phyloP scores from a whole-genome alignment of 2,888 invertebrate genomes.

The Lithophane socia region DNA sequence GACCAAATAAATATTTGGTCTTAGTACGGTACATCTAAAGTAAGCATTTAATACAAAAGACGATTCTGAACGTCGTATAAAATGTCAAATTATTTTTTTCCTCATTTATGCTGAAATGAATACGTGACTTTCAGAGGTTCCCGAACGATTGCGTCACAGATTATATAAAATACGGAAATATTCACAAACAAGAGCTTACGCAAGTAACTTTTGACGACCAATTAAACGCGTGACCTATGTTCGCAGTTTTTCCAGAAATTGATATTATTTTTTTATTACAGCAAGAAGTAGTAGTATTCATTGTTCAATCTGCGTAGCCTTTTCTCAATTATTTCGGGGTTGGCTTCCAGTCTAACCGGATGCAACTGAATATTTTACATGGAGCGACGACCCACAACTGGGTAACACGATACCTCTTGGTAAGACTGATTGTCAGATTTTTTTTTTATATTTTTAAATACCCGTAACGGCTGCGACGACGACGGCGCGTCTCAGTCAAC shows the following conservation, averaged over 20 bases:
- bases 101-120: slow-evolving; percentile 32
- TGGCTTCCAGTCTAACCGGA: no score
- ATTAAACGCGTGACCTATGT: slow-evolving; percentile 17
- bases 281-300: no score
- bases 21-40: background rate
- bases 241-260: background rate
- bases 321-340: no score
- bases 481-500: no score
- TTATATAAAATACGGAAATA: slow-evolving; percentile 14
- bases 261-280: background rate
- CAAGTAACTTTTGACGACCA: slow-evolving; percentile 31
- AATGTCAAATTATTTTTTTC: slow-evolving; percentile 31
- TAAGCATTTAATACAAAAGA: slow-evolving; percentile 12
- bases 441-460: no score
- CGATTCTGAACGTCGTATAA: slow-evolving; percentile 2
- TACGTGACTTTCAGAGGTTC: slow-evolving; percentile 59
- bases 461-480: no score
- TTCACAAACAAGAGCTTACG: slow-evolving; percentile 14
- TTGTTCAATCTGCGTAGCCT: no score
- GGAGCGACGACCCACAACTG: no score
- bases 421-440: no score
- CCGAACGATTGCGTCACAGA: background rate
- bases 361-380: no score
- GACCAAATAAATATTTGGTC: no score
- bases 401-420: no score